A percentile compares a stretch with the other conserved stretches of the same genome.
Conservation (phyloP, 2,113 vertebrate genomes). For the Hystrix cristata region DNA sequence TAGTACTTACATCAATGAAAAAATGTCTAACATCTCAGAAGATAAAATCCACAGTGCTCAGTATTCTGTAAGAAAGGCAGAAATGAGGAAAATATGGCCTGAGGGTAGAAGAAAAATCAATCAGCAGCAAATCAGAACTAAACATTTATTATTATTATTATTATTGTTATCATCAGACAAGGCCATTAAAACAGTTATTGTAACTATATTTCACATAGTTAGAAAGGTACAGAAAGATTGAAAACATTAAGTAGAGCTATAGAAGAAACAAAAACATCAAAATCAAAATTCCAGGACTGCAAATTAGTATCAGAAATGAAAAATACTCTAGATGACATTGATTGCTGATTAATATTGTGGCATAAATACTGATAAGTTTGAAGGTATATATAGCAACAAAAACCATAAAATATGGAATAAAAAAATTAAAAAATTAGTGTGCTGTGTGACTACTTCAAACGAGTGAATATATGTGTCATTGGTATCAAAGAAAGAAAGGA, state of each 20-base stretch:
- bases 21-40: neutral
- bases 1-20: neutral
- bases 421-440: neutral
- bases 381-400: neutral
- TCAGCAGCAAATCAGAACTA: neutral
- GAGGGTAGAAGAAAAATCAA: neutral
- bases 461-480: neutral
- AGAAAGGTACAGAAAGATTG: neutral
- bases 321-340: neutral
- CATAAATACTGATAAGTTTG: conserved; percentile 8
- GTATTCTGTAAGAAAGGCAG: neutral
- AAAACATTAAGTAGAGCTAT: neutral
- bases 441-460: neutral
- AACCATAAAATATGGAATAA: neutral
- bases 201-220: neutral
- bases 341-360: neutral
- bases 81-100: neutral
- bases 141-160: neutral
- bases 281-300: neutral
- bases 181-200: neutral
- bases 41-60: neutral
- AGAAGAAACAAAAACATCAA: neutral
- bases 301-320: conserved; percentile 39
- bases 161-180: neutral
- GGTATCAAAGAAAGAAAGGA: neutral